Base-by-base conservation (phyloP, 2,888 invertebrate genomes). In the Plebejus anna region DNA sequence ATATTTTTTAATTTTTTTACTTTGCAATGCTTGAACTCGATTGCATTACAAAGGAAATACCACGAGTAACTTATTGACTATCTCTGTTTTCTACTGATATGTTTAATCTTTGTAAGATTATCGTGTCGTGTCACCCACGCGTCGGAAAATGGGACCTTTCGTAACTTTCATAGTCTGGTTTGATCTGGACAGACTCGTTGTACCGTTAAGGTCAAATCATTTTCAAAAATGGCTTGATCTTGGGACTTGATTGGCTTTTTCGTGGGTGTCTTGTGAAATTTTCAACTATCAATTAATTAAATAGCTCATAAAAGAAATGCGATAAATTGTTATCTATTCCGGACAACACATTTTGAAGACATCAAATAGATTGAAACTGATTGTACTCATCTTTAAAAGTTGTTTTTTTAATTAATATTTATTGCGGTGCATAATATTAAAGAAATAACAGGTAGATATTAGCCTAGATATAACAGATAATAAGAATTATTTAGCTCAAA, bases 161-260 rank as follows among this genome's bases (percentile, higher is more conserved):
- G 55, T 51, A 51, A 47, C 13, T 73, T 73, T 73, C 55, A 73
- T 73, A 51, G 47, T 32, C 73, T 55, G 55, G 73, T 51, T 28
- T 51, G 32, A 32, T 47, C 72, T 47, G 72, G 71, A 71, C 72
- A 72, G 72, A 73, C 73, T 51, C 32, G 73, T 73, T 73, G 73
- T 73, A 73, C 73, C 73, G 73, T 73, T 73, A 73, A 73, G 73
- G 73, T 73, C 51, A 51, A 73, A 72, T 72, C 16, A 72, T 73
- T 73, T 73, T 73, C 36, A 73, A 73, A 36, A 73, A 73, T 73
- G 73, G 55, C 55, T 73, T 66, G 66, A 66, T 66, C 32, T 73
- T 73, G 73, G 55, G 47, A 55, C 51, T 28, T 51, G 73, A 73
- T 73, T 47, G 72, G 16, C 32, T 66, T 72, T 47, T 72, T 73